phyloP scores from a whole-genome alignment of 2,888 invertebrate species.

The Orthonevra nobilis region DNA sequence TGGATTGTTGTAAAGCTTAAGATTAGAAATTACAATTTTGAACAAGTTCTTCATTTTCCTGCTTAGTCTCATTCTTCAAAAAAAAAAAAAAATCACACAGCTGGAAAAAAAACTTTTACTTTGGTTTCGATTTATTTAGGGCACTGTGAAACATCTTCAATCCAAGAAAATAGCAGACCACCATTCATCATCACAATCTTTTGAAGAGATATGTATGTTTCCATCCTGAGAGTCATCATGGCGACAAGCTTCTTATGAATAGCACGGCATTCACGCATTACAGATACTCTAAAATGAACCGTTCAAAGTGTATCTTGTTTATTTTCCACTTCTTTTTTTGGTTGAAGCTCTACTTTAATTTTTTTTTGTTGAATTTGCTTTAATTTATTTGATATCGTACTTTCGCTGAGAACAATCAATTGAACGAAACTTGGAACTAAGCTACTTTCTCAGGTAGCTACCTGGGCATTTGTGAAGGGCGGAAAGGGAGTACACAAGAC shows the following conservation, averaged over 20 bases:
- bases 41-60: slow-evolving; percentile 8
- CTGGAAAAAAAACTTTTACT: slow-evolving; percentile 41
- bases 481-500: neutral
- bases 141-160: slow-evolving; percentile 7
- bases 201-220: no score
- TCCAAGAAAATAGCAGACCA: slow-evolving; percentile 16
- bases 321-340: slow-evolving; percentile 22
- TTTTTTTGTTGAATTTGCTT: neutral
- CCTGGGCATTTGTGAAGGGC: neutral
- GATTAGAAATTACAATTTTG: neutral
- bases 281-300: no score
- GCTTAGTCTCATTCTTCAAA: neutral
- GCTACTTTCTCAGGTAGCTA: slow-evolving; percentile 44
- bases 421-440: slow-evolving; percentile 24
- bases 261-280: no score
- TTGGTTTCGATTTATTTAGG: slow-evolving; percentile 33
- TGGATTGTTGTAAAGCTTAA: neutral
- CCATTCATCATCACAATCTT: slow-evolving; percentile 22
- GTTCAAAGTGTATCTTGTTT: slow-evolving; percentile 31
- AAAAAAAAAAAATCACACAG: slow-evolving; percentile 1
- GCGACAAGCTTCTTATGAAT: no score
- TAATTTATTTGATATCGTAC: slow-evolving; percentile 18
- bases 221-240: no score
- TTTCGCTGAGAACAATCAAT: slow-evolving; percentile 58
- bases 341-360: slow-evolving; percentile 19